Percentiles rank a stretch among this genome's conserved stretches.
Evolutionary conservation across 2,113 vertebrate species (phyloP).

Genomic region (Scartelaos histophorus): DNA sequence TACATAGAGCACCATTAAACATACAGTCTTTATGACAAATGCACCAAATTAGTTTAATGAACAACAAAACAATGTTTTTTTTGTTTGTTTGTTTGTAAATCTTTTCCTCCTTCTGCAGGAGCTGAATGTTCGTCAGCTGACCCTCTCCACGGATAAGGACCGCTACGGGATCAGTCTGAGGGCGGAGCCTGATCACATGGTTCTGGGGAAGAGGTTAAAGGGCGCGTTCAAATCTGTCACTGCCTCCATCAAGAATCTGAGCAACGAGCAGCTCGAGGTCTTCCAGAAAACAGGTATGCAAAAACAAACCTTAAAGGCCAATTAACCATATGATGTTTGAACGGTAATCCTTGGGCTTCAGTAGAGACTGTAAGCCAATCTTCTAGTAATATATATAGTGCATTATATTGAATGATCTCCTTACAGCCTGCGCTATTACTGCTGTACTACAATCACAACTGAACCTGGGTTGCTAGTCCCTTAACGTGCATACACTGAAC

Average conservation of each 20-base stretch:
- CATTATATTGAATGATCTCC: too few species aligned
- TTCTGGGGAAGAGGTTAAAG: conserved; percentile 93
- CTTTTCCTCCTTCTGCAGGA: conserved; percentile 75
- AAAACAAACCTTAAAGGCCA: not conserved
- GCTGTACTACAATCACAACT: too few species aligned
- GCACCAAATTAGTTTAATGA: not conserved
- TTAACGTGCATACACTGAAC: too few species aligned
- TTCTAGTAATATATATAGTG: too few species aligned
- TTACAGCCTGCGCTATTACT: too few species aligned
- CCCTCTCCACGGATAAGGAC: conserved; percentile 90
- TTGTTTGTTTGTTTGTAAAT: too few species aligned
- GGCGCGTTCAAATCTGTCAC: conserved; percentile 88
- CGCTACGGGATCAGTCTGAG: conserved; percentile 87
- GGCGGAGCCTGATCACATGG: conserved; percentile 96
- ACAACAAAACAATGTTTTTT: too few species aligned
- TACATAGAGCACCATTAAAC: too few species aligned
- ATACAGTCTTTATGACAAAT: not conserved
- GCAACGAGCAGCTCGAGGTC: conserved; percentile 84
- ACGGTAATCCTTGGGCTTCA: not conserved
- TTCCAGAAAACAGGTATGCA: conserved; percentile 89
- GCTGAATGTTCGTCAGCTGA: conserved; percentile 91
- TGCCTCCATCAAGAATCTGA: conserved; percentile 88
- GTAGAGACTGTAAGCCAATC: too few species aligned
- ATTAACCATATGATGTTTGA: too few species aligned
- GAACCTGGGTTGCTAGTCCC: too few species aligned